Evolutionary conservation across 2,888 invertebrate genomes (phyloP).

Genomic region (Microctonus aethiopoides): DNA sequence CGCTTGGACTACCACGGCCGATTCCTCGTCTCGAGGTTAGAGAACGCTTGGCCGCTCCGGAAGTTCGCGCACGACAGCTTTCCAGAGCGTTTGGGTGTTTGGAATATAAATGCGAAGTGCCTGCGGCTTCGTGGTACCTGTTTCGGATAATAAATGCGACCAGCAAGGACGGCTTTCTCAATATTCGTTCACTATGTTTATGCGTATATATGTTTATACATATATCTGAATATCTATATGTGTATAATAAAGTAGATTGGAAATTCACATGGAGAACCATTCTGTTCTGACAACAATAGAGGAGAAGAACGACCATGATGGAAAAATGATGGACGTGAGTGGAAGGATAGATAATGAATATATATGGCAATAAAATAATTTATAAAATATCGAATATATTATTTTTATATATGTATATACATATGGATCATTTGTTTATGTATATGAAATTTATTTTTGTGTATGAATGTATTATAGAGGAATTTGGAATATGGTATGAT

Average conservation of each 20-base stretch:
- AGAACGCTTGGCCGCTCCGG: constrained; percentile 31
- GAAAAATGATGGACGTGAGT: neutral
- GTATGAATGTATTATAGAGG: too few species aligned
- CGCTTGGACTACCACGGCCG: constrained; percentile 9
- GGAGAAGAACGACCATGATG: constrained; percentile 7
- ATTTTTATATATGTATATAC: too few species aligned
- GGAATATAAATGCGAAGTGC: constrained; percentile 35
- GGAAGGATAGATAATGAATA: neutral
- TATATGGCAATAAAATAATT: neutral
- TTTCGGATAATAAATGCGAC: constrained; percentile 34
- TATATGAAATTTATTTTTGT: too few species aligned
- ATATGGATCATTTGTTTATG: too few species aligned
- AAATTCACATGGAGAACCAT: constrained; percentile 27
- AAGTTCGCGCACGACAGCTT: constrained; percentile 35
- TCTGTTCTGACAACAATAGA: constrained; percentile 21
- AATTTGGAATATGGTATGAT: too few species aligned
- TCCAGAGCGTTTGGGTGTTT: constrained; percentile 31
- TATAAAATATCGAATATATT: neutral
- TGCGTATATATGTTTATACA: neutral
- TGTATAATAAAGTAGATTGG: constrained; percentile 24
- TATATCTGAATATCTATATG: neutral
- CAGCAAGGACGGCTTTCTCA: constrained; percentile 29
- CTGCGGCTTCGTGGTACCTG: constrained; percentile 31
- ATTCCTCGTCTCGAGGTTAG: constrained; percentile 23
- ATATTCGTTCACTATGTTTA: constrained; percentile 27